Base-by-base conservation (phyloP, 35 echinoderm and acorn worm genomes). In the Eucidaris tribuloides region DNA sequence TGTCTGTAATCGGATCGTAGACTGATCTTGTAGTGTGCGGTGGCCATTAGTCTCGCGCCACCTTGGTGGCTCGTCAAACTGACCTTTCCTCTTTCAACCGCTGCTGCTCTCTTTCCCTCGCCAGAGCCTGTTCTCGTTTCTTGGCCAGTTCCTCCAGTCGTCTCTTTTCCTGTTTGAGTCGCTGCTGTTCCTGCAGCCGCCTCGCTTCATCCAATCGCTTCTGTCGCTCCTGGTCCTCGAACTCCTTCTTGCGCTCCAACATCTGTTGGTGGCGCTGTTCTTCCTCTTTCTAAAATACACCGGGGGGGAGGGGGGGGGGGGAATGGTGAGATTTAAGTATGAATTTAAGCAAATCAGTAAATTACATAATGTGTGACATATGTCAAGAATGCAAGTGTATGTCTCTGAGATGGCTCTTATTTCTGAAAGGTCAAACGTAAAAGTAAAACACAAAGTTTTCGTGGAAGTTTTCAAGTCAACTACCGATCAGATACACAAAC, bases 201-300 rank as follows among this genome's bases (percentile, higher is more conserved):
- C 79, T 81, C 38, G 77, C 62, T 28, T 92, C 90, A 48, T 92
- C 90, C n/a, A 62, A 45, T 30, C 84, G 86, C 22, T 84, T 77
- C 17, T 71, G 76, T 57, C 90, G 43, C 84, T 92, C 90, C 46
- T 87, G 79, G 25, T 92, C 90, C 36, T 92, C 90, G 60, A 60
- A 87, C 50, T 92, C 90, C 29, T 62, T 71, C 79, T 87, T 92
- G 13, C 90, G 77, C n/a, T 82, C 84, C 45, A 92, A 60, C 59
- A 92, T 65, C 22, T 92, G 84, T 32, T 72, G 84, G 18, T 92
- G 90, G 1, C 84, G 83, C 45, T 65, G 87, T 74, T 82, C 59
- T 31, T 45, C 39, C 44, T 88, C 90, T 41, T 88, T 84, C 84
- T 87, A 41, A n/a, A n/a, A n/a, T n/a, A n/a, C n/a, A n/a, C n/a